Evolutionary conservation across 53 echinoderm and acorn worm species (phyloP), one percentile per base, ranked within the genome.

Genomic region (Mesocentrotus franciscanus): DNA sequence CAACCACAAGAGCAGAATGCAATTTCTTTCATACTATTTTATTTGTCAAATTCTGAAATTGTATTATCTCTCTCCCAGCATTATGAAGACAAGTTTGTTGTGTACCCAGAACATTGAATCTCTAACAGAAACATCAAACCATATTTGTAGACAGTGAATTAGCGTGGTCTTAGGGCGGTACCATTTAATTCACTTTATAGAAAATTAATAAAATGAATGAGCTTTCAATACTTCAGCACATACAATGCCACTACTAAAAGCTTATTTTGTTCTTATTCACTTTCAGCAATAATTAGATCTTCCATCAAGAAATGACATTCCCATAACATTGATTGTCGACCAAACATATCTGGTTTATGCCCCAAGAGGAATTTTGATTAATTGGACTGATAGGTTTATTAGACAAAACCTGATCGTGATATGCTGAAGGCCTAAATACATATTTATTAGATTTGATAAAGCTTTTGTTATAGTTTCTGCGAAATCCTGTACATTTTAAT

Each of bases 341-440:
- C 42, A 84, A 49, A 49, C 26, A 11, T 87, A 27, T 87, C 56
- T 87, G 29, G 84, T 58, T 87, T 27, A 87, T 56, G 58, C 29
- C 27, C 26, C n/a, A 3, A 27, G 56, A 29, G 58, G 4, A 58
- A 57, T 58, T 26, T 11, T 87, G 58, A 87, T 87, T 87, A 87
- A 57, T 58, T 13, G 87, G 58, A 87, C 58, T 57, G 87, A 87
- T 87, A 58, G 56, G 24, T 87, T 87, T 57, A 57, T 84, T 39
- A 58, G 36, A 9, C 9, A 42, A 42, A 84, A 84, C 84, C 49
- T 84, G 84, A 49, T 84, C 18, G 24, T 18, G 18, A 84, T 15
- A 84, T 84, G 22, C 84, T 84, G 42, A 87, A 87, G 58, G n/a
- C 87, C 56, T 87, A 59, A 58, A 87, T 87, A 87, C 87, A 57